A percentile compares a stretch with the other conserved stretches of the same genome.
These are phyloP conservation scores for Ennomos fuscantarius DNA, from an alignment of 2,888 invertebrate species.

Conservation along the genomic window DNA sequence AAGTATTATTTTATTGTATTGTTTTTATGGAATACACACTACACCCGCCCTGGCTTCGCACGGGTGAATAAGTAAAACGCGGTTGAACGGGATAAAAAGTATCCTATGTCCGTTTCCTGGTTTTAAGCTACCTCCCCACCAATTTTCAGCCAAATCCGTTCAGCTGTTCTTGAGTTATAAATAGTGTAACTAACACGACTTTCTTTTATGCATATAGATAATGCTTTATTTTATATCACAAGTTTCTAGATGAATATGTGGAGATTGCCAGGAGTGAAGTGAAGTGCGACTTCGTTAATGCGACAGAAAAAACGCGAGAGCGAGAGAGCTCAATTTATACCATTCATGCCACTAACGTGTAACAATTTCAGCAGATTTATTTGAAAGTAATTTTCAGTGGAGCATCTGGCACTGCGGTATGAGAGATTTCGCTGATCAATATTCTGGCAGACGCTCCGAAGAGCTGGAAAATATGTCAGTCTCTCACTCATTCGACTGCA, in stretches of 20 bases:
- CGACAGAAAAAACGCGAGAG: constrained; percentile 2
- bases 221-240: too few relatives aligned
- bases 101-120: too few relatives aligned
- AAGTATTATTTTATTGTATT: too few relatives aligned
- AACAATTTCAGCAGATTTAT: constrained; percentile 76
- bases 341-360: constrained; percentile 44
- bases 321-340: constrained; percentile 32
- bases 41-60: too few relatives aligned
- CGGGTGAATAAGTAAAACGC: too few relatives aligned
- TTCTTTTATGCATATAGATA: too few relatives aligned
- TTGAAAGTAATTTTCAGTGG: constrained; percentile 80
- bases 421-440: constrained; percentile 82
- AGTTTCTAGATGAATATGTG: not conserved
- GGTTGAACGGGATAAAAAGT: too few relatives aligned
- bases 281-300: not conserved
- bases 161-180: too few relatives aligned
- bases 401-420: constrained; percentile 81
- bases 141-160: too few relatives aligned
- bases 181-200: too few relatives aligned
- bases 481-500: constrained; percentile 71
- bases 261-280: constrained; percentile 2
- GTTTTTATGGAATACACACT: too few relatives aligned
- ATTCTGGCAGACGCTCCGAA: constrained; percentile 76
- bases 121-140: too few relatives aligned
- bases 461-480: constrained; percentile 81